Conservation (phyloP, 2,888 invertebrate species). For the Eilema caniola region DNA sequence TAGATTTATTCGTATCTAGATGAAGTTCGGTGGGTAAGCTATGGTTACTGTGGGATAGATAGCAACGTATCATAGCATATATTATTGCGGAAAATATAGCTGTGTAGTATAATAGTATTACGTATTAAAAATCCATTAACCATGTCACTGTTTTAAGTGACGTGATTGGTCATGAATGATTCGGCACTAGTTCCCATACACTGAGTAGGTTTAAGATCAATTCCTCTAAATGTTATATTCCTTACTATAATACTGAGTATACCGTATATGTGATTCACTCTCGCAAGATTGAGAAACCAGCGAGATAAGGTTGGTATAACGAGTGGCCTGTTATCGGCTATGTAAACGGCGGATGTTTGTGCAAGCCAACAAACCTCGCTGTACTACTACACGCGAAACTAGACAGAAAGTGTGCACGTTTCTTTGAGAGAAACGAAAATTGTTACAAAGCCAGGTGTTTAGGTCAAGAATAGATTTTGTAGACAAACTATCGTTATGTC, state of each 20-base stretch:
- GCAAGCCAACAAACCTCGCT: slow-evolving; percentile 60
- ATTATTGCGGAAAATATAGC: too few species aligned
- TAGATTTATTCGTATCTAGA: too few species aligned
- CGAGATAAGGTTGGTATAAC: slow-evolving; percentile 62
- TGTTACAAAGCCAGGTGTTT: background rate
- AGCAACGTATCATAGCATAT: too few species aligned
- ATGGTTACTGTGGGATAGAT: too few species aligned
- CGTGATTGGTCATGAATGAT: too few species aligned
- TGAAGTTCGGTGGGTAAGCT: too few species aligned
- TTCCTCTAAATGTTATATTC: too few species aligned
- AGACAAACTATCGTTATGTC: background rate
- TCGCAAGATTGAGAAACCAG: slow-evolving; percentile 57
- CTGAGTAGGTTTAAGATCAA: too few species aligned
- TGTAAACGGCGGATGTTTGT: slow-evolving; percentile 77
- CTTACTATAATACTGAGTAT: background rate
- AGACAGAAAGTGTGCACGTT: slow-evolving; percentile 30
- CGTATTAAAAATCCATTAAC: too few species aligned
- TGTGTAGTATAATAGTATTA: too few species aligned
- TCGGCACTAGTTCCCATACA: too few species aligned
- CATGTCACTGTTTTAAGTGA: too few species aligned
- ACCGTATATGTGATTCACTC: slow-evolving; percentile 45
- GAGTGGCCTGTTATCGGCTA: slow-evolving; percentile 68
- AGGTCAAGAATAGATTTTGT: background rate
- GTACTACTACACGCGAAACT: slow-evolving; percentile 50
- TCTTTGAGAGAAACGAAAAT: slow-evolving; percentile 12